These are phyloP conservation scores for Melinaea menophilus DNA, from an alignment of 2,888 invertebrate species.

Conservation along the genomic window DNA sequence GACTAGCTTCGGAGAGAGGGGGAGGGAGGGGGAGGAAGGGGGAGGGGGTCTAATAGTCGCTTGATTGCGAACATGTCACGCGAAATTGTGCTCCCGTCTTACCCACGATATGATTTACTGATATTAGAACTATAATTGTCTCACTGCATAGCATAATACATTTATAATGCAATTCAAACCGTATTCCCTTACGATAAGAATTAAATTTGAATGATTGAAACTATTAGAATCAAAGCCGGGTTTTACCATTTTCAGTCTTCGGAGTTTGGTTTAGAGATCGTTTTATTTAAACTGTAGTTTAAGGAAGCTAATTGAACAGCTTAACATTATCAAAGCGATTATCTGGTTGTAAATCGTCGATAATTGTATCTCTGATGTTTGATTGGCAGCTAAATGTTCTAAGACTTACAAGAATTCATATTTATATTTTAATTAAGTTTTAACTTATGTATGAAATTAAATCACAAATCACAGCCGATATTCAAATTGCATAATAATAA, in stretches of 20 bases:
- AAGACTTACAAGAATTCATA: background rate
- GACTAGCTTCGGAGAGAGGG: slow-evolving; percentile 2
- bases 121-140: slow-evolving; percentile 42
- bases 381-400: background rate
- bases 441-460: background rate
- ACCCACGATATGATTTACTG: slow-evolving; percentile 52
- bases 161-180: slow-evolving; percentile 1
- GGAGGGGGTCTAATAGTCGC: background rate
- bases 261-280: background rate
- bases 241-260: background rate
- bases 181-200: background rate
- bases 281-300: slow-evolving; percentile 1
- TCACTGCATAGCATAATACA: slow-evolving; percentile 37
- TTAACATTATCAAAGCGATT: slow-evolving; percentile 6
- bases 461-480: background rate
- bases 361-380: slow-evolving; percentile 7
- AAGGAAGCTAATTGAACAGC: slow-evolving; percentile 7
- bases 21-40: slow-evolving; percentile 6
- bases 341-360: slow-evolving; percentile 3
- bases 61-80: slow-evolving; percentile 30
- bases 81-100: slow-evolving; percentile 48
- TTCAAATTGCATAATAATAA: too few species aligned
- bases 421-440: background rate
- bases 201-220: background rate
- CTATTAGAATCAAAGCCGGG: background rate